phyloP scores from a whole-genome alignment of 2,113 vertebrate genomes.

The Oophaga pumilio region DNA sequence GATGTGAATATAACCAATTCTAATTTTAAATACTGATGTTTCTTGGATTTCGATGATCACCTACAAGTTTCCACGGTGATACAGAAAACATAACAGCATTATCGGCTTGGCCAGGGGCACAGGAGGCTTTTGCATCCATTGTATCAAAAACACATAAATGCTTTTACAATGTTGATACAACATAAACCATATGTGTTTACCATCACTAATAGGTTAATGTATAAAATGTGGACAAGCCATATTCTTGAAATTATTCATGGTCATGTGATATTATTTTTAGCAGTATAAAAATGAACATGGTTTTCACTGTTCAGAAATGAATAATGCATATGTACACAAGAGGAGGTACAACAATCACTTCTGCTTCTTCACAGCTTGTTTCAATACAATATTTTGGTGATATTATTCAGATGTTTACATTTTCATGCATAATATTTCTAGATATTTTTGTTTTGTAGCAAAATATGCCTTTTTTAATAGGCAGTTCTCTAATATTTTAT shows the following conservation, averaged over 20 bases:
- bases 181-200: constrained; percentile 27
- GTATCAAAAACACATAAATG: neutral
- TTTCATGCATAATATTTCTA: neutral
- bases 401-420: neutral
- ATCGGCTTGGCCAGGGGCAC: neutral
- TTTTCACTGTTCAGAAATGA: neutral
- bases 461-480: neutral
- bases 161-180: neutral
- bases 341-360: neutral
- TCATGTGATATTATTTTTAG: constrained; percentile 33
- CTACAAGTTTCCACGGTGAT: neutral
- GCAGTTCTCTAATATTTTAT: too few relatives aligned
- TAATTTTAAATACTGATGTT: neutral
- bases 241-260: constrained; percentile 35
- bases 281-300: neutral
- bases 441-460: neutral
- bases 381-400: neutral
- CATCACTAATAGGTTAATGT: constrained; percentile 20
- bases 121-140: neutral
- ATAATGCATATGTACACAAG: neutral
- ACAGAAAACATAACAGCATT: neutral
- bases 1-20: neutral
- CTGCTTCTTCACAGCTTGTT: neutral
- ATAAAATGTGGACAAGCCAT: constrained; percentile 20
- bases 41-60: neutral